phyloP scores from a whole-genome alignment of 2,888 invertebrate genomes.

The Morpho achilles region DNA sequence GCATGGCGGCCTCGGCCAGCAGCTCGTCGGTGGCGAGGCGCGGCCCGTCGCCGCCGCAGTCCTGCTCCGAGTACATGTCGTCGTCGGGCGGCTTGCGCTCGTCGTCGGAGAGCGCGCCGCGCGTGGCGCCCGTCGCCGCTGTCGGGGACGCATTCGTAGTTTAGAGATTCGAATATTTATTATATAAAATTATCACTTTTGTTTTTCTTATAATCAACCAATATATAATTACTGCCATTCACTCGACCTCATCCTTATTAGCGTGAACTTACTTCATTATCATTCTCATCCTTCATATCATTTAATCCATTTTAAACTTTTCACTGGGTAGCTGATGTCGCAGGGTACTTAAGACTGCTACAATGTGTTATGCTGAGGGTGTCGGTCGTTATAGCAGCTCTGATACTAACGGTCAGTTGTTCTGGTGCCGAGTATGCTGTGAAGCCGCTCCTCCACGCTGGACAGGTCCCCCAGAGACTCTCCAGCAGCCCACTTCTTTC shows the following conservation, averaged over 20 bases:
- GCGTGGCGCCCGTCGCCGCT: slow-evolving; percentile 28
- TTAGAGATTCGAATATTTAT: too few species aligned
- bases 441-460: slow-evolving; percentile 58
- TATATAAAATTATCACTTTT: too few species aligned
- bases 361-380: too few species aligned
- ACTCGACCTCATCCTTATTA: too few species aligned
- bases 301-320: too few species aligned
- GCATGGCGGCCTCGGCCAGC: slow-evolving; percentile 70
- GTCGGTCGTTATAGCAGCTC: not conserved
- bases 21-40: slow-evolving; percentile 60
- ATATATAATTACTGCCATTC: too few species aligned
- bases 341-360: too few species aligned
- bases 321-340: too few species aligned
- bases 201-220: too few species aligned
- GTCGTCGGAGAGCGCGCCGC: slow-evolving; percentile 46
- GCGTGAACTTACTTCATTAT: too few species aligned
- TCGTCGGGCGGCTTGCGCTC: slow-evolving; percentile 60
- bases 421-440: slow-evolving; percentile 50
- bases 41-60: slow-evolving; percentile 31
- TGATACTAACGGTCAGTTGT: slow-evolving; percentile 44
- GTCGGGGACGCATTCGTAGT: not conserved
- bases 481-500: slow-evolving; percentile 63
- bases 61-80: slow-evolving; percentile 60
- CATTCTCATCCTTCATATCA: too few species aligned
- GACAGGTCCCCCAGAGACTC: slow-evolving; percentile 64